Conservation (phyloP, 2,888 invertebrate genomes). For the Sturmia bella region DNA sequence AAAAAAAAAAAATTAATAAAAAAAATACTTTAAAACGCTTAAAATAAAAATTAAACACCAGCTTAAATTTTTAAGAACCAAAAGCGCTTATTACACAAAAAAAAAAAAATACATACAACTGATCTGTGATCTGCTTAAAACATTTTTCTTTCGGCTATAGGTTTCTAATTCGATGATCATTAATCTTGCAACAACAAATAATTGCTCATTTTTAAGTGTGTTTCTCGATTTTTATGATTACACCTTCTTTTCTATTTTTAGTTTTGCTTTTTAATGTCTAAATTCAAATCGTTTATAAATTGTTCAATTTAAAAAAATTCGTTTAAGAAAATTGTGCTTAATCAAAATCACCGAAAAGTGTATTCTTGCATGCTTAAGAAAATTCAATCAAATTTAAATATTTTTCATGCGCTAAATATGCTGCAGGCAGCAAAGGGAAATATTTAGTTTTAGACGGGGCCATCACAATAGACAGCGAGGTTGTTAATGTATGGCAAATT, state of each 20-base stretch:
- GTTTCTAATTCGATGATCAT: conserved; percentile 32
- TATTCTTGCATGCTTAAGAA: conserved; percentile 57
- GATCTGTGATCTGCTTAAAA: no score
- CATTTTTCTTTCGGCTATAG: neutral
- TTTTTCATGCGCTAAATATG: conserved; percentile 60
- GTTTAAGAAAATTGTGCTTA: conserved; percentile 49
- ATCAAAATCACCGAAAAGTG: conserved; percentile 53
- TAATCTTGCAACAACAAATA: conserved; percentile 38
- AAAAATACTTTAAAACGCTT: neutral
- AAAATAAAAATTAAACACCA: neutral
- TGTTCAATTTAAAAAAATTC: conserved; percentile 48
- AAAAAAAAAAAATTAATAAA: neutral
- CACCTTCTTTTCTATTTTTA: conserved; percentile 22
- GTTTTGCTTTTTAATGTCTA: neutral
- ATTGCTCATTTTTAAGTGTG: conserved; percentile 41
- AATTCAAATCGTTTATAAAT: conserved; percentile 39
- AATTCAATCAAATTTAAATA: conserved; percentile 62
- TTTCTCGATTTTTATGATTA: conserved; percentile 29
- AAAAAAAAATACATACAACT: no score
- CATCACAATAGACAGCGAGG: neutral
- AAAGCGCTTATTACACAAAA: no score
- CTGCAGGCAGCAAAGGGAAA: conserved; percentile 8
- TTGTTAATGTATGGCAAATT: no score
- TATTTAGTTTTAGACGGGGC: neutral
- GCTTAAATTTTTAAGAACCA: conserved; percentile 2